A percentile compares a stretch with the other conserved stretches of the same genome.
These are phyloP conservation scores for Tragelaphus imberbis DNA, from an alignment of 2,113 vertebrate species.

Conservation along the genomic window DNA sequence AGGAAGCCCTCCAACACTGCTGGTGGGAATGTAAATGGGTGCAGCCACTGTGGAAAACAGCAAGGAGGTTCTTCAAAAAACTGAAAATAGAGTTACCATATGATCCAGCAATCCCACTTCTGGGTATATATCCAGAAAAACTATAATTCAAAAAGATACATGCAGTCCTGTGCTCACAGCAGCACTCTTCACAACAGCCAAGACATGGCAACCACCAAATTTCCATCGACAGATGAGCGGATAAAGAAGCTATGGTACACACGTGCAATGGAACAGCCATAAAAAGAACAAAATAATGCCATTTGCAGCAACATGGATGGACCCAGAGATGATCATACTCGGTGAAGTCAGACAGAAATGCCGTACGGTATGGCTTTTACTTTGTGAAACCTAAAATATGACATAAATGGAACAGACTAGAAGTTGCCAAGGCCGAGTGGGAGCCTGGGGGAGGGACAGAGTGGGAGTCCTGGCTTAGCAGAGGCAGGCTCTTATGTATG, in stretches of 20 bases:
- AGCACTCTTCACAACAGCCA: not conserved
- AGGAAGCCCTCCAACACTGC: not conserved
- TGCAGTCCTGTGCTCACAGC: not conserved
- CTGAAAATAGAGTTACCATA: not conserved
- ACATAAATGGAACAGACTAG: not conserved
- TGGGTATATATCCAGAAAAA: not conserved
- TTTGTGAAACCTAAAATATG: not conserved
- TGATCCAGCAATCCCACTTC: not conserved
- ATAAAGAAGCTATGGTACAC: not conserved
- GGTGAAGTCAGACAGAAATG: not conserved
- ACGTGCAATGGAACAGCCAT: not conserved
- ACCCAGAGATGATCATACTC: not conserved
- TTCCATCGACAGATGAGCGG: not conserved
- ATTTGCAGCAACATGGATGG: not conserved
- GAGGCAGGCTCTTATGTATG: not conserved
- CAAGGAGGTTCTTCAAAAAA: not conserved
- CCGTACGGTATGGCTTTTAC: not conserved
- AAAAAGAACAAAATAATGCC: not conserved
- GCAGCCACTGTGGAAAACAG: not conserved
- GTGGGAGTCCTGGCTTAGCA: not conserved
- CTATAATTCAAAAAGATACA: not conserved
- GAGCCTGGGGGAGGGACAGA: not conserved
- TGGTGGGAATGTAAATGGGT: not conserved
- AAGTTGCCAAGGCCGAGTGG: not conserved
- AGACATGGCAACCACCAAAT: not conserved